phyloP scores from a whole-genome alignment of 2,113 vertebrate genomes.

The Circaetus cinerascens region DNA sequence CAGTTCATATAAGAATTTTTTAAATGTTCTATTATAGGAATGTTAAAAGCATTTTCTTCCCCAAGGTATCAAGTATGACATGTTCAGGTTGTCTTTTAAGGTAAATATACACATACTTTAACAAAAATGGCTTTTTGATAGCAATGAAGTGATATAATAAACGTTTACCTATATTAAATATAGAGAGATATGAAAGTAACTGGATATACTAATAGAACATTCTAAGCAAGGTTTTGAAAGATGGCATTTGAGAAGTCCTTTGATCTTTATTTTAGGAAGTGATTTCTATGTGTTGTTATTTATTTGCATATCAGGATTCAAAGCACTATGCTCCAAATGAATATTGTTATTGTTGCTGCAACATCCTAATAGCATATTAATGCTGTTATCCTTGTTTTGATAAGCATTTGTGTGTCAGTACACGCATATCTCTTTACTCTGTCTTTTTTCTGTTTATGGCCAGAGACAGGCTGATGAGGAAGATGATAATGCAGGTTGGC shows the following conservation, averaged over 20 bases:
- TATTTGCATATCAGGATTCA: background rate
- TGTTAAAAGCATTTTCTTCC: background rate
- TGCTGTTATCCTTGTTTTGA: background rate
- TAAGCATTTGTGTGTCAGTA: background rate
- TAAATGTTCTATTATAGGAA: background rate
- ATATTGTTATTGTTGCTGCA: background rate
- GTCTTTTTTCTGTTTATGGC: background rate
- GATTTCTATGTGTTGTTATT: background rate
- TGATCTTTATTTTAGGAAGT: background rate
- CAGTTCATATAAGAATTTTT: background rate
- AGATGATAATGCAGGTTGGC: background rate
- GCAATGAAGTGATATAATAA: background rate
- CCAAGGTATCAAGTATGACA: background rate
- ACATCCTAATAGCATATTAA: background rate
- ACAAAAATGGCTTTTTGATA: background rate
- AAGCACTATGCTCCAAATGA: background rate
- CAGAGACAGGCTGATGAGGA: background rate
- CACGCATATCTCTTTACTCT: background rate
- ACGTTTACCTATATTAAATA: background rate
- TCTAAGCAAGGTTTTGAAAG: background rate
- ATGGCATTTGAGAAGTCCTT: background rate
- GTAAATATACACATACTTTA: background rate
- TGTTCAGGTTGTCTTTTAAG: background rate
- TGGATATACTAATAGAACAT: background rate
- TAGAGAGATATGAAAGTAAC: background rate